Evolutionary conservation across 1,140 invertebrate species (phyloP).

Genomic region (Manduca sexta): DNA sequence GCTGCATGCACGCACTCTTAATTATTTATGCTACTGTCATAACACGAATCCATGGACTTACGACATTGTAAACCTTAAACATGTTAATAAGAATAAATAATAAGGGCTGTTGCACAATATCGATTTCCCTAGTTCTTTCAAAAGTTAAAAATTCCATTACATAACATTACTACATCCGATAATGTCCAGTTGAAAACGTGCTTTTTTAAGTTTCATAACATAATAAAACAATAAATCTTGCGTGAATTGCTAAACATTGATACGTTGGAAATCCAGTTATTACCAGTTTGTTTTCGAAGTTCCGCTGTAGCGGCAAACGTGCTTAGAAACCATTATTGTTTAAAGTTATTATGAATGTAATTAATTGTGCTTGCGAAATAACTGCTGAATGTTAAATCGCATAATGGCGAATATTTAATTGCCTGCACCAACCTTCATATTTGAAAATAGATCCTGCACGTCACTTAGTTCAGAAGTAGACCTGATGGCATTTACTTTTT

Average conservation of each 20-base stretch:
- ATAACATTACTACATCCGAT: slow-evolving; percentile 6
- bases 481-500: not conserved
- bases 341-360: too few species aligned
- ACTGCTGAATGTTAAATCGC: too few species aligned
- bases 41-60: too few species aligned
- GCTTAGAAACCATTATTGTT: not conserved
- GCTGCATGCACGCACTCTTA: too few species aligned
- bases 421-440: too few species aligned
- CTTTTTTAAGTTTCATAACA: slow-evolving; percentile 1
- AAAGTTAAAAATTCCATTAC: not conserved
- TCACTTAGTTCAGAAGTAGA: not conserved
- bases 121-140: not conserved
- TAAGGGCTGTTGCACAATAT: too few species aligned
- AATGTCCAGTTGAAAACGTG: not conserved
- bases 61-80: too few species aligned
- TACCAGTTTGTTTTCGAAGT: not conserved
- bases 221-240: not conserved
- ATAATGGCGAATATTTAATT: too few species aligned
- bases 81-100: too few species aligned
- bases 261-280: not conserved
- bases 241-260: not conserved
- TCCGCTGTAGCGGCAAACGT: not conserved
- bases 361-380: too few species aligned
- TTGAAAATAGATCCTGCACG: not conserved
- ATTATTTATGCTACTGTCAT: too few species aligned